Base-by-base conservation (phyloP, 2,113 vertebrate genomes). In the human (Homo sapiens) region DNA sequence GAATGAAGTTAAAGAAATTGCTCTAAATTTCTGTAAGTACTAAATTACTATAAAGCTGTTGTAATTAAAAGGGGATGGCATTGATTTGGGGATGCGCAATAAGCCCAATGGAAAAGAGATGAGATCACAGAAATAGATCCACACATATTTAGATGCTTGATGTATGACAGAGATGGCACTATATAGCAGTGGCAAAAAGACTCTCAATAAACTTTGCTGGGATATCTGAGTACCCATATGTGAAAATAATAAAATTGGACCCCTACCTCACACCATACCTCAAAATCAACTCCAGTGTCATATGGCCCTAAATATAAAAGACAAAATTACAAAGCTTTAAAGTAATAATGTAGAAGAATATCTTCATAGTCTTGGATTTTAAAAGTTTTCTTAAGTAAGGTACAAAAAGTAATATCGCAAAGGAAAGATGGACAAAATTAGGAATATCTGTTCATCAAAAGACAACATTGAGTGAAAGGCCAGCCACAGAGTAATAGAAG, bases 341-440 rank as follows among this genome's bases (percentile, higher is more conserved):
- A 83, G 52, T 88, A 83, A 95, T 52, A 75, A 85, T 18, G 1
- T 79, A 70, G 48, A 83, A 59, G 11, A 66, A 76, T 70, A 78
- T 84, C 13, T 80, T 55, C 43, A 93, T 83, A 78, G 79, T 57
- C 84, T 73, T 89, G 18, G 30, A 6, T 38, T 89, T 76, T 27
- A 32, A 88, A 85, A 23, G 40, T 72, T 80, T 55, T 85, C 45
- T 85, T 95, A 73, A 86, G 86, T 52, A 72, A 43, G 83, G 4
- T 40, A 64, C 45, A 85, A 80, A 89, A 93, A 87, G 25, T 50
- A 48, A 22, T 59, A 85, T 43, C 38, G 55, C 43, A 82, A 83
- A 92, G n/a, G 61, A 89, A 92, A 96, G 20, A 66, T 32, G 25
- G 55, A 80, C 57, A 80, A 85, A 93, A 90, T 64, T 6, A 93